Evolutionary conservation across 2,888 invertebrate genomes (phyloP), one percentile per base, ranked within the genome.

Genomic region (Piscicola geometra): DNA sequence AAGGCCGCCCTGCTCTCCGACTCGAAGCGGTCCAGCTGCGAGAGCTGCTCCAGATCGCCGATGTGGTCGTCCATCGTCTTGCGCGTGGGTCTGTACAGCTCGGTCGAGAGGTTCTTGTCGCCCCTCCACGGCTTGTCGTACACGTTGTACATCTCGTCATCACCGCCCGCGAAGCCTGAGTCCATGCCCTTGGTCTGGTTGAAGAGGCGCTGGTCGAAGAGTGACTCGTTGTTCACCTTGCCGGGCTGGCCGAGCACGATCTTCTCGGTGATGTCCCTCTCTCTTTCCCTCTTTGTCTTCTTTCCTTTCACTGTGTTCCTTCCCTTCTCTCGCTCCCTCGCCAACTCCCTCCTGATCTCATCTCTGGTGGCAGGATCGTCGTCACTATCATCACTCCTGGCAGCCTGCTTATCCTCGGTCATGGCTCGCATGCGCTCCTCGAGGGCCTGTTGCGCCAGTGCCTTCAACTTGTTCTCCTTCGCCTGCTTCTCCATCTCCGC

Each of bases 81-180:
- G 81, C 92, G 90, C 71, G 84, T 82, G 2, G 86, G 85, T 71
- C 84, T 78, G 81, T 86, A 86, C 77, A 99, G 90, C 85, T 94
- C 93, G 52, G 92, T 90, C 0, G 92, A 93, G 77, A 97, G 89
- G 0, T 90, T 90, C 81, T 91, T 92, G 41, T 91, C 90, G 81
- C 93, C 92, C 75, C 97, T 90, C 99, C 98, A 99, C 0, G 99
- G 94, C 85, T 95, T 94, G 86, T 98, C 97, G 83, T 99, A 99
- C 0, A 98, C 96, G 84, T 92, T 95, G 87, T 99, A 99, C 0
- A 91, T 92, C 82, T 99, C 99, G 82, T 99, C 99, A 82, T 98
- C 97, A 0, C 91, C 95, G 5, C 76, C 79, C n/a, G 72, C 78
- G 85, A 93, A 98, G 0, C 96, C 96, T 80, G 92, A 91, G 83